Evolutionary conservation across 64 coral and sea anemone genomes (phyloP).

Genomic region (Montipora foliosa): DNA sequence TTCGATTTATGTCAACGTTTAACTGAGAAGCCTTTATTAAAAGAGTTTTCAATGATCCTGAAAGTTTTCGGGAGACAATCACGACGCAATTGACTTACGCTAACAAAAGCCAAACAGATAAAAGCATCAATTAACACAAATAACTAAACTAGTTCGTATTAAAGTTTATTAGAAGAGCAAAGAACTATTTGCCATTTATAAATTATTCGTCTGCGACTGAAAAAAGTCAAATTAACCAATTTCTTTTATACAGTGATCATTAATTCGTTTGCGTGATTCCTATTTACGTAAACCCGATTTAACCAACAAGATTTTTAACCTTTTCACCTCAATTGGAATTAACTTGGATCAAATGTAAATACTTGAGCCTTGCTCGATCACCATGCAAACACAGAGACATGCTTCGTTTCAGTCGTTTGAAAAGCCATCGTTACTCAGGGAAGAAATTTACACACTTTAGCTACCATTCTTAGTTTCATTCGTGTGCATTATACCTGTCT

Average conservation of each 20-base stretch:
- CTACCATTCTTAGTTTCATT: neutral
- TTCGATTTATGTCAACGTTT: neutral
- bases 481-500: too few species aligned
- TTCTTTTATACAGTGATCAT: neutral
- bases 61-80: neutral
- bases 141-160: neutral
- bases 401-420: neutral
- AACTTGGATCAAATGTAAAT: neutral
- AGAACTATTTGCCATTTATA: neutral
- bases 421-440: neutral
- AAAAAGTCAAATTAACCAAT: neutral
- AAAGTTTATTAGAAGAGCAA: neutral
- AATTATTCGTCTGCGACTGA: neutral
- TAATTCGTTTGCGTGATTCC: neutral
- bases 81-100: neutral
- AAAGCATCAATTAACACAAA: neutral
- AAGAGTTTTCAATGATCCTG: constrained; percentile 7
- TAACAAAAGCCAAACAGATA: neutral
- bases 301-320: neutral
- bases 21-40: neutral
- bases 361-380: neutral
- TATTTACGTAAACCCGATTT: constrained; percentile 2
- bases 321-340: constrained; percentile 9
- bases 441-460: neutral
- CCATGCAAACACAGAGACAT: neutral